A percentile compares a stretch with the other conserved stretches of the same genome.
phyloP scores from a whole-genome alignment of 2,888 invertebrate species.

The Tyria jacobaeae region DNA sequence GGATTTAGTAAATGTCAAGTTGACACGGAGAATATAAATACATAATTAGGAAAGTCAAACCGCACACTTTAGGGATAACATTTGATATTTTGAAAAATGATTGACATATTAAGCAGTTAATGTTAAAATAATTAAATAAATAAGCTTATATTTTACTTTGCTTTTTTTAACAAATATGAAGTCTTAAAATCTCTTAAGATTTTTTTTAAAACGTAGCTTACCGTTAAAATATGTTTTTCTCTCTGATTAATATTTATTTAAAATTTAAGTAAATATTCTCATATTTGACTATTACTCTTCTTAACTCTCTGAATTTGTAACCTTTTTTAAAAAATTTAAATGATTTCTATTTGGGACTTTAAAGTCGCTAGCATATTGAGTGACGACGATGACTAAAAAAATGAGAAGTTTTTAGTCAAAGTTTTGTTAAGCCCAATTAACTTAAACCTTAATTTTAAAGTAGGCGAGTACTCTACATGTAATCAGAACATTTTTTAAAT shows the following conservation, averaged over 20 bases:
- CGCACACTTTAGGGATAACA: background rate
- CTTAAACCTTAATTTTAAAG: background rate
- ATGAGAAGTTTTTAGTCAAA: no score
- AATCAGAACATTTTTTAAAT: background rate
- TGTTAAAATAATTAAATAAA: background rate
- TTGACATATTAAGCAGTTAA: background rate
- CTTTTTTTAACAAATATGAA: no score
- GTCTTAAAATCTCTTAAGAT: no score
- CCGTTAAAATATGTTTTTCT: no score
- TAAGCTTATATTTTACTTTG: background rate
- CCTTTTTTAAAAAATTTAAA: background rate
- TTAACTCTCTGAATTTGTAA: background rate
- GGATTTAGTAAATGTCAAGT: constrained; percentile 37
- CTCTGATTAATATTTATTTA: no score
- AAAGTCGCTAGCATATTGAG: no score
- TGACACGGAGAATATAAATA: constrained; percentile 18
- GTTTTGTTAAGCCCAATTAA: background rate
- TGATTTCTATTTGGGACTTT: background rate
- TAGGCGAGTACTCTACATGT: no score
- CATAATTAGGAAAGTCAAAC: constrained; percentile 8
- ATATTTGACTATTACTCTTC: no score
- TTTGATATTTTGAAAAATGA: background rate
- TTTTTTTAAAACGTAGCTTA: no score
- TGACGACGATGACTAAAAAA: no score
- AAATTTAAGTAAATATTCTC: no score